phyloP scores from a whole-genome alignment of 2,888 invertebrate genomes.

The Trachelus stipa region DNA sequence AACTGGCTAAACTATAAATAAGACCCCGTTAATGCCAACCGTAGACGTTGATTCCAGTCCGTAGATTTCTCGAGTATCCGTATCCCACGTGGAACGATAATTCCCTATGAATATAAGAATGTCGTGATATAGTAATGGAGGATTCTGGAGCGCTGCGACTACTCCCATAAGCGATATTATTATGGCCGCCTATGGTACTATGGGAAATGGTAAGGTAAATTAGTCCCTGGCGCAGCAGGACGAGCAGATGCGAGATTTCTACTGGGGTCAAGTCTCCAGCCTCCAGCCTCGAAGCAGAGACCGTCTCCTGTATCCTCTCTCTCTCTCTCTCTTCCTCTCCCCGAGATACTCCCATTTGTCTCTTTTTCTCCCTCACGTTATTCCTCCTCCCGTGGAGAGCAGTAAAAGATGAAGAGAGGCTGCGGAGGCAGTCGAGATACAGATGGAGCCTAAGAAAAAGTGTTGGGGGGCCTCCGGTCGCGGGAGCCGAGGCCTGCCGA shows the following conservation, averaged over 20 bases:
- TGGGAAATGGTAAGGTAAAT: conserved; percentile 34
- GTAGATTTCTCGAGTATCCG: too few species aligned
- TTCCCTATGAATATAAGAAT: too few species aligned
- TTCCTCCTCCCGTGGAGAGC: conserved; percentile 24
- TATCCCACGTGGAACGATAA: too few species aligned
- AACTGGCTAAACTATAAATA: too few species aligned
- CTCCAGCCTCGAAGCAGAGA: conserved; percentile 38
- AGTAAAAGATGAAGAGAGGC: conserved; percentile 22
- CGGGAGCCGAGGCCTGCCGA: conserved; percentile 19
- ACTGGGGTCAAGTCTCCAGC: conserved; percentile 53
- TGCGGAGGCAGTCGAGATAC: conserved; percentile 27
- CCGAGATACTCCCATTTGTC: conserved; percentile 17
- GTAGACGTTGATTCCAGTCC: too few species aligned
- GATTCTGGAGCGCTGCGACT: background rate
- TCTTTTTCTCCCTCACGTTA: conserved; percentile 19
- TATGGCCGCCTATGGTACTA: too few species aligned
- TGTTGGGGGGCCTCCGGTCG: conserved; percentile 30
- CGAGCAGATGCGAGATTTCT: conserved; percentile 59
- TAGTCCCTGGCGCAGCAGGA: conserved; percentile 37
- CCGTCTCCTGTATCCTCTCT: conserved; percentile 18
- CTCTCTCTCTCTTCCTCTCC: conserved; percentile 25
- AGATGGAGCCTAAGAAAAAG: conserved; percentile 26
- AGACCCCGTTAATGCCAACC: too few species aligned
- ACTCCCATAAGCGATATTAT: background rate
- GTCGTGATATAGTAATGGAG: background rate